Evolutionary conservation across 2,797 vertebrate genomes (phyloP).

Genomic region (Nothura maculosa): DNA sequence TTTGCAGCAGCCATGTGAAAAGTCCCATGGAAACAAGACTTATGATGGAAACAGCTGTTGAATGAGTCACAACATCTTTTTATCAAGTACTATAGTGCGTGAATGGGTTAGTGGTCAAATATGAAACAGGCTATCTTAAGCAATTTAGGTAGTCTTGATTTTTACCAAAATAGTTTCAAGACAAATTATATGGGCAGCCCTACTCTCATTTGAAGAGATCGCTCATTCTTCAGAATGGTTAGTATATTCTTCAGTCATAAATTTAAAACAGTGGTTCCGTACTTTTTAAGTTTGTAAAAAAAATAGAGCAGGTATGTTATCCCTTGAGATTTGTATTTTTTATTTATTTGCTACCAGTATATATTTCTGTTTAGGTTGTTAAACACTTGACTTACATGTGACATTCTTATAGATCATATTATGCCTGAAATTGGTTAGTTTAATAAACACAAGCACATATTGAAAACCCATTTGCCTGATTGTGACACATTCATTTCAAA

Average conservation of each 20-base stretch:
- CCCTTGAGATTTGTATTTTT: accelerated
- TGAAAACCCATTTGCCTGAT: neutral
- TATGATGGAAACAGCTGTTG: neutral
- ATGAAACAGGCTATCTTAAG: neutral
- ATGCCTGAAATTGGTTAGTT: neutral
- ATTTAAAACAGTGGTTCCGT: neutral
- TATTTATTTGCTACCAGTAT: neutral
- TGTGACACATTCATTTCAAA: neutral
- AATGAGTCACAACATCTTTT: neutral
- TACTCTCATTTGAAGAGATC: neutral
- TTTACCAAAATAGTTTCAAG: neutral
- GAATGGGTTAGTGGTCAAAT: neutral
- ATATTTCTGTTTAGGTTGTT: neutral
- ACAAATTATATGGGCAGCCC: neutral
- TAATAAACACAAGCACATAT: neutral
- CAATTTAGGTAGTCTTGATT: neutral
- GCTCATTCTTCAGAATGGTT: neutral
- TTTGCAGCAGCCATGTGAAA: neutral
- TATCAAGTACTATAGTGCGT: neutral
- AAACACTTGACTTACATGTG: neutral
- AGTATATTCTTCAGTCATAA: neutral
- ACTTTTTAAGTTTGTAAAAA: neutral
- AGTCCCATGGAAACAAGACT: neutral
- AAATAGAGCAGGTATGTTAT: neutral
- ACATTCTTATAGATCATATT: accelerated